Percentiles rank a stretch among this genome's conserved stretches.
Conservation (phyloP, 2,888 invertebrate species). For the Diloba caeruleocephala region DNA sequence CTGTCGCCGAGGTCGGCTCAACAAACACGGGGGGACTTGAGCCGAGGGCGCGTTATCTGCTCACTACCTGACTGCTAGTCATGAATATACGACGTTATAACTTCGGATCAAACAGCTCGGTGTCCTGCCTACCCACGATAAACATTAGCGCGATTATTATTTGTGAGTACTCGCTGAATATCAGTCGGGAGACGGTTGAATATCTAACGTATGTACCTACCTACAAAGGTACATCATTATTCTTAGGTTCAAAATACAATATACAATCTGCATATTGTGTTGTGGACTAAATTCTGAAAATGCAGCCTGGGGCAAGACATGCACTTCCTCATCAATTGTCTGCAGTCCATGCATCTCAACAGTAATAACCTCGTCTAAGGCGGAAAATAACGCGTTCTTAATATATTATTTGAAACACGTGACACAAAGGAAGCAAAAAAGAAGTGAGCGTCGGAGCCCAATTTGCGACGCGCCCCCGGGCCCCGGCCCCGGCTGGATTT, state of each 20-base stretch:
- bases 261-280: neutral
- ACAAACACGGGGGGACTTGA: neutral
- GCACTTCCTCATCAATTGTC: neutral
- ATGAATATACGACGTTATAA: neutral
- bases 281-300: neutral
- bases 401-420: neutral
- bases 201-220: too few relatives aligned
- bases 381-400: neutral
- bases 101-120: neutral
- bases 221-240: neutral
- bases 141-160: neutral
- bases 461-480: constrained; percentile 1
- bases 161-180: neutral
- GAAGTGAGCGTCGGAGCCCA: neutral
- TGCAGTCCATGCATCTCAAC: neutral
- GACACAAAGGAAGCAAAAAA: constrained; percentile 1
- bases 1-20: neutral
- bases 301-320: neutral
- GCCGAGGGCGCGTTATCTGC: neutral
- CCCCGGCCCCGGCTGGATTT: constrained; percentile 10
- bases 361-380: neutral
- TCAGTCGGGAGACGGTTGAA: neutral
- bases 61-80: neutral
- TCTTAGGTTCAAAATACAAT: neutral
- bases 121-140: constrained; percentile 1